Evolutionary conservation across 2,113 vertebrate species (phyloP).

Genomic region (Butorides virescens): DNA sequence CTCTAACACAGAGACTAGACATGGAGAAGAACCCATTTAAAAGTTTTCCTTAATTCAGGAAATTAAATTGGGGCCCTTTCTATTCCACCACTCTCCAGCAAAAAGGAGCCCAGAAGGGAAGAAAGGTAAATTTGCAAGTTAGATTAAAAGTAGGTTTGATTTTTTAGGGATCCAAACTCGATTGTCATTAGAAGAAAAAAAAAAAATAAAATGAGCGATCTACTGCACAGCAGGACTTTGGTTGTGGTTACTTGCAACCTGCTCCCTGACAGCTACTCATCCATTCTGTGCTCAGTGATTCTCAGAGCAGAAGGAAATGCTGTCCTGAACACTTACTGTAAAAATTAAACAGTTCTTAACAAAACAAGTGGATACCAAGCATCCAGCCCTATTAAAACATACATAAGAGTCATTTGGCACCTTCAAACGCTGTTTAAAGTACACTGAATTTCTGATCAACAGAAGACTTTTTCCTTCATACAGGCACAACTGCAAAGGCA

Average conservation of each 20-base stretch:
- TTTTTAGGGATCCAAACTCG: neutral
- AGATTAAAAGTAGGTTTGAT: neutral
- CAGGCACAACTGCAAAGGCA: neutral
- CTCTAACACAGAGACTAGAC: neutral
- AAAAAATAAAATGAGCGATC: neutral
- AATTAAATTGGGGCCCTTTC: neutral
- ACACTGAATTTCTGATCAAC: neutral
- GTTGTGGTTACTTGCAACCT: neutral
- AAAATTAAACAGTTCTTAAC: neutral
- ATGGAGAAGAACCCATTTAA: neutral
- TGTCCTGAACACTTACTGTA: neutral
- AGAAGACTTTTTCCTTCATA: neutral
- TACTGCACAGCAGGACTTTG: neutral
- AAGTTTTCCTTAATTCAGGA: neutral
- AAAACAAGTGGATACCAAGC: neutral
- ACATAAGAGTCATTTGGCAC: neutral
- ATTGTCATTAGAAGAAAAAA: neutral
- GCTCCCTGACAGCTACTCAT: neutral
- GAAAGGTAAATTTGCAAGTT: neutral
- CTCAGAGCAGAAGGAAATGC: neutral
- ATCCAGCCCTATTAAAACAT: neutral
- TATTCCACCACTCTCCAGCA: neutral
- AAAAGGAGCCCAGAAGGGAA: neutral
- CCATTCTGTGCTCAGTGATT: neutral
- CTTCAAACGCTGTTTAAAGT: neutral